Percentiles rank a stretch among this genome's conserved stretches.
These are phyloP conservation scores for Dendroctonus ponderosae DNA, from an alignment of 1,140 invertebrate genomes.

Conservation along the genomic window DNA sequence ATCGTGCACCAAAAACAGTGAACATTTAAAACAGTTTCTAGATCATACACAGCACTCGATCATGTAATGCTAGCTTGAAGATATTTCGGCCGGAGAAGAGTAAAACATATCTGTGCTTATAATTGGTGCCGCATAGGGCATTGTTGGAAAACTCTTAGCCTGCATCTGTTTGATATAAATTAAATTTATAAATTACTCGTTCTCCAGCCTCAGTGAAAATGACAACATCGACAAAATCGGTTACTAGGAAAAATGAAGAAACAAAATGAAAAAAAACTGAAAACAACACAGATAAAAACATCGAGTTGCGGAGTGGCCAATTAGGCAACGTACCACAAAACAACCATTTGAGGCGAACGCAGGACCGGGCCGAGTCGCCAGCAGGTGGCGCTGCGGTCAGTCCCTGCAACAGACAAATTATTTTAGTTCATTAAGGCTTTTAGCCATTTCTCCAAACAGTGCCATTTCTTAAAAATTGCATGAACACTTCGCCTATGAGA, in stretches of 20 bases:
- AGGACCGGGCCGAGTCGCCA: constrained; percentile 50
- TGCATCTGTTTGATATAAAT: no score
- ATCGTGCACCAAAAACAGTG: no score
- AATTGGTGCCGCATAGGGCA: no score
- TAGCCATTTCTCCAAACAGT: no score
- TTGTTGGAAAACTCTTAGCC: no score
- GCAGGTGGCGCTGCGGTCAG: constrained; percentile 50
- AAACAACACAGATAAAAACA: constrained; percentile 36
- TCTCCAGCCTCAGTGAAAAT: constrained; percentile 5
- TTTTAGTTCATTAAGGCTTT: neutral
- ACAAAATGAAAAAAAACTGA: constrained; percentile 24
- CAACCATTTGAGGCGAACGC: constrained; percentile 47
- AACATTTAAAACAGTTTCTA: no score
- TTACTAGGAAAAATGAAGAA: constrained; percentile 4
- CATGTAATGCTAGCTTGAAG: no score
- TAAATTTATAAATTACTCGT: neutral
- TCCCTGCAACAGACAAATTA: constrained; percentile 50
- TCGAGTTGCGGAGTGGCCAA: constrained; percentile 42
- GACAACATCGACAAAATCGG: constrained; percentile 4
- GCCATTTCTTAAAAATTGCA: no score
- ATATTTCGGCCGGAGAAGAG: no score
- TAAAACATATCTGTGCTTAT: no score
- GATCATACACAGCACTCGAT: no score
- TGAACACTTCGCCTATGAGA: no score
- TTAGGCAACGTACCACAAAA: constrained; percentile 50